Base-by-base conservation (phyloP, 2,113 vertebrate genomes). In the Colius striatus region DNA sequence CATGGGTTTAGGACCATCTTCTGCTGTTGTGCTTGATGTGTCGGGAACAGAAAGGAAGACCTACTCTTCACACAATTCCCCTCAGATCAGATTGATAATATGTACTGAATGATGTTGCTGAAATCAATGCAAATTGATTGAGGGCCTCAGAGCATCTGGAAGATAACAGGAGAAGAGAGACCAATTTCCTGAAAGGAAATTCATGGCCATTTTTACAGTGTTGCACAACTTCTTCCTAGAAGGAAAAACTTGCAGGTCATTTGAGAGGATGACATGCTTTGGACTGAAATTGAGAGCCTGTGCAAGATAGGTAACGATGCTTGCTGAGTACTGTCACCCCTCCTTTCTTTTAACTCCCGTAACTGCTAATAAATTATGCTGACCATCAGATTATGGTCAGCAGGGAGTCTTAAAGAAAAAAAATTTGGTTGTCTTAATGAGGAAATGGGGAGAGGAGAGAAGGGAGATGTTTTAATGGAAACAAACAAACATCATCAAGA, bases 91-190 rank as follows among this genome's bases (percentile, higher is more conserved):
- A 61, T 68, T 93, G 95, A 93, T 96, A 95, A 93, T 95, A 89
- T n/a, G 45, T 92, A 96, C 93, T 93, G 94, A 95, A 92, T 87
- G 79, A 78, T 90, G 90, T 93, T 94, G 68, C 76, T 77, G 65
- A 76, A 90, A 94, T 96, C 95, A 87, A 94, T 94, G 65, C 83
- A 93, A 95, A 97, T 96, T 96, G 93, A 95, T 94, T 95, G 92
- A 93, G 41, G 41, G 61, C 79, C 84, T 88, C 65, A 68, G 94
- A 93, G 85, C 76, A 88, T 91, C 95, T 94, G 83, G 68, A 94
- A 92, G 90, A 97, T 95, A 96, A 90, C 57, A 74, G 65, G 45
- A 70, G 50, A 89, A 87, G 78, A 92, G 78, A 87, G 73, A 72
- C 92, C 62, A 90, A 87, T 93, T 94, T 90, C 90, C 90, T 86